Base-by-base conservation (phyloP, 2,888 invertebrate species). In the Halictus quadricinctus region DNA sequence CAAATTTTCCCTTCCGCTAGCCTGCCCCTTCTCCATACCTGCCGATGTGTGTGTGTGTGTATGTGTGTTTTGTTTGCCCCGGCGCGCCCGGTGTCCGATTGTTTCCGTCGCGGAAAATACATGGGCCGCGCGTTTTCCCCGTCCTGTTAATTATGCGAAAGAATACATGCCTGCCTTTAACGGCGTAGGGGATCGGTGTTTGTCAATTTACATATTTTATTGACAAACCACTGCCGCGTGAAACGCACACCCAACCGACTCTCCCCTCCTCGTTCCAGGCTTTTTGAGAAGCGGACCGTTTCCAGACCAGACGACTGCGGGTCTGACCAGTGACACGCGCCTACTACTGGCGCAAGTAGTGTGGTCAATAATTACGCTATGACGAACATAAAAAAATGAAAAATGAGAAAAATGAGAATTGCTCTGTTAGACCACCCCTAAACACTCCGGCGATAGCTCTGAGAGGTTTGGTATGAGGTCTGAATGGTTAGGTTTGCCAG, bases 81-180 rank as follows among this genome's bases (percentile, higher is more conserved):
- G 29, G 15, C 64, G 64, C 13, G 54, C n/a, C 64, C 64, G 25
- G 64, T 15, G 64, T 64, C 64, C 64, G 64, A 64, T 64, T 64
- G 64, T 64, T 64, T 64, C 64, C 64, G 64, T 64, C 15, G 25
- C 29, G 64, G 54, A 15, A 64, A 64, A 64, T 82, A 81, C 79
- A 64, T 29, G 29, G 64, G 54, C 21, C 25, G 25, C 25, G 64
- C 15, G 64, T 64, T 64, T 64, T 64, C 64, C 64, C 54, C 29
- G 29, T 29, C 64, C 29, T 29, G 64, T 64, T 64, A 64, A 64
- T 64, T 64, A 64, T 64, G 64, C 29, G 64, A 64, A 64, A 64
- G 64, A 64, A 64, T 64, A 64, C n/a, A 64, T 2, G 25, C 15
- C 25, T n/a, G 54, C 54, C 21, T 54, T 54, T 54, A 29, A 64